Evolutionary conservation across 1,140 invertebrate species (phyloP).

Genomic region (Patella vulgata): DNA sequence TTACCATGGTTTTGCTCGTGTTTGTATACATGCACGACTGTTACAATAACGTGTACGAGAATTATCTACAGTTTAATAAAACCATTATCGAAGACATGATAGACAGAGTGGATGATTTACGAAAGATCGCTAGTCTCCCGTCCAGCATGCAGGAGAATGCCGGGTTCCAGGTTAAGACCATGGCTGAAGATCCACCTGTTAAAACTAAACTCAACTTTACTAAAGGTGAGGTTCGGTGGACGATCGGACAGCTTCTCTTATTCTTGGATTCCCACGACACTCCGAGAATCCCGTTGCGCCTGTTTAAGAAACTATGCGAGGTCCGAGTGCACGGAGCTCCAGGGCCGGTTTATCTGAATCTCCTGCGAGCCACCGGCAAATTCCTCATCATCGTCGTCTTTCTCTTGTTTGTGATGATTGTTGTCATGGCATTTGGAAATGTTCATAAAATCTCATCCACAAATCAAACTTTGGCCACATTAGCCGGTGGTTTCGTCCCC

Average conservation of each 20-base stretch:
- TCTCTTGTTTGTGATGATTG: constrained; percentile 63
- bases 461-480: constrained; percentile 62
- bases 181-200: constrained; percentile 49
- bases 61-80: constrained; percentile 62
- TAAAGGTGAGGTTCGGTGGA: constrained; percentile 57
- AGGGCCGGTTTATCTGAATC: constrained; percentile 60
- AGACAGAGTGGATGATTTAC: constrained; percentile 58
- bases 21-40: constrained; percentile 65
- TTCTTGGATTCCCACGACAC: constrained; percentile 63
- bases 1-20: constrained; percentile 60
- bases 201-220: constrained; percentile 46
- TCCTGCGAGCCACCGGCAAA: constrained; percentile 59
- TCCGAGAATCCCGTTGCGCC: constrained; percentile 57
- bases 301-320: constrained; percentile 61
- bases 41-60: constrained; percentile 64
- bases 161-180: constrained; percentile 54
- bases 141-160: constrained; percentile 60
- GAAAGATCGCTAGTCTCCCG: constrained; percentile 59
- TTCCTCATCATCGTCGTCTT: constrained; percentile 63
- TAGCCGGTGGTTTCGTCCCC: constrained; percentile 63
- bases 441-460: constrained; percentile 61
- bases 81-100: constrained; percentile 61
- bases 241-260: constrained; percentile 57
- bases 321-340: constrained; percentile 60
- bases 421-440: constrained; percentile 64